Conservation (phyloP, 2,888 invertebrate genomes). For the Apoda limacodes region DNA sequence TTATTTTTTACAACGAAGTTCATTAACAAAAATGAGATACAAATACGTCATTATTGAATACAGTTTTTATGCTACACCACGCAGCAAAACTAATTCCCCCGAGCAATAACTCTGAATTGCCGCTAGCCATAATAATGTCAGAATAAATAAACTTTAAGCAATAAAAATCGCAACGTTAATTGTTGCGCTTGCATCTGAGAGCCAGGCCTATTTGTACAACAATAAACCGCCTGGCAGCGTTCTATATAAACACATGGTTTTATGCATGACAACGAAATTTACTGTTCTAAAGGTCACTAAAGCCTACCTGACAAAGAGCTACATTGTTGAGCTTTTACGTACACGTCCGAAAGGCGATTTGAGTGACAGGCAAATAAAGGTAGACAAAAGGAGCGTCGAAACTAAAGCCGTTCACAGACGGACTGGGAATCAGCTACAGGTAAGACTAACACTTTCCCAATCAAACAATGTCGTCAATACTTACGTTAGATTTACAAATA, state of each 20-base stretch:
- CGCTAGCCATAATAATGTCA: conserved; percentile 3
- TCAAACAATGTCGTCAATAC: conserved; percentile 26
- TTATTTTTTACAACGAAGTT: too few relatives aligned
- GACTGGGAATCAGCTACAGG: conserved; percentile 21
- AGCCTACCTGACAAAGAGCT: conserved; percentile 48
- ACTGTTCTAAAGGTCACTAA: conserved; percentile 48
- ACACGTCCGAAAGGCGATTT: conserved; percentile 43
- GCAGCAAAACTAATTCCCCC: too few relatives aligned
- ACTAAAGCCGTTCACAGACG: conserved; percentile 23
- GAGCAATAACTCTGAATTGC: too few relatives aligned
- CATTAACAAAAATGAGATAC: too few relatives aligned
- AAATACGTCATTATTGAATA: too few relatives aligned
- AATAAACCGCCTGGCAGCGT: conserved; percentile 24
- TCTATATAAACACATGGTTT: conserved; percentile 47
- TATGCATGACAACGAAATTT: conserved; percentile 62
- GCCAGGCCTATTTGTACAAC: conserved; percentile 23
- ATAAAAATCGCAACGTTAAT: conserved; percentile 29
- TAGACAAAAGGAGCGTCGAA: conserved; percentile 40
- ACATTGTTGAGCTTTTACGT: conserved; percentile 50
- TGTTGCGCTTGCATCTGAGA: conserved; percentile 21
- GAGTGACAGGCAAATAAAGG: conserved; percentile 64
- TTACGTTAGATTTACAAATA: too few relatives aligned
- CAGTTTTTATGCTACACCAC: too few relatives aligned
- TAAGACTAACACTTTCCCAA: conserved; percentile 47
- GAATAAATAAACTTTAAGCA: conserved; percentile 20